Conservation (phyloP, 1,140 invertebrate species). For the Oncopodura yosiiana region DNA sequence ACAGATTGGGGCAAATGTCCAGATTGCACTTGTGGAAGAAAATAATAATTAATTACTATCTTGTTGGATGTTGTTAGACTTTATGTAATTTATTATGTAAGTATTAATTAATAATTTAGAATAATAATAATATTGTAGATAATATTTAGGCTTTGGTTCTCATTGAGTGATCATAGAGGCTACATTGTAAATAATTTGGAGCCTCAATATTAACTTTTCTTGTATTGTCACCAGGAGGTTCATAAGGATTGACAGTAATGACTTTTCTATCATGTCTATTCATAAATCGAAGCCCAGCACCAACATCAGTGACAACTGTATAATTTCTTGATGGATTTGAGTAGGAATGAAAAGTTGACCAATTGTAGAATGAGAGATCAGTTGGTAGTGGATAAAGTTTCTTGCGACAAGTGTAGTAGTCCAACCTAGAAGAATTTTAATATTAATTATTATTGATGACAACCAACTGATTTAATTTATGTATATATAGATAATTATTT, state of each 20-base stretch:
- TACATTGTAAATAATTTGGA: conserved; percentile 19
- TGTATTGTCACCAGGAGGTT: conserved; percentile 9
- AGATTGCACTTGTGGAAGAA: too few relatives aligned
- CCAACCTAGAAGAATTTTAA: neutral
- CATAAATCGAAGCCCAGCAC: conserved; percentile 20
- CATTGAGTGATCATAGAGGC: conserved; percentile 14
- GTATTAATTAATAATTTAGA: too few relatives aligned
- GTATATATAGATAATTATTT: neutral
- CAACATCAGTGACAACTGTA: conserved; percentile 14
- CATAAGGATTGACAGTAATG: conserved; percentile 13
- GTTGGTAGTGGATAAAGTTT: conserved; percentile 10
- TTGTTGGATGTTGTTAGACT: too few relatives aligned
- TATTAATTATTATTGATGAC: neutral
- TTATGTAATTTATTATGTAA: too few relatives aligned
- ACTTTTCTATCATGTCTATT: conserved; percentile 19
- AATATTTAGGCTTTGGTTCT: neutral
- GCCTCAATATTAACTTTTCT: neutral
- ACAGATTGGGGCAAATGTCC: too few relatives aligned
- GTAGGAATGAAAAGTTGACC: conserved; percentile 18
- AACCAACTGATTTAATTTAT: neutral
- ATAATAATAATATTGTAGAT: too few relatives aligned
- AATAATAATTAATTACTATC: too few relatives aligned
- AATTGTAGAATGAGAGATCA: conserved; percentile 28
- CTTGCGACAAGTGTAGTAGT: conserved; percentile 10
- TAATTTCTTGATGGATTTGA: conserved; percentile 23